Percentiles rank a stretch among this genome's conserved stretches.
Conservation (phyloP, 2,888 invertebrate species). For the Busseola fusca region DNA sequence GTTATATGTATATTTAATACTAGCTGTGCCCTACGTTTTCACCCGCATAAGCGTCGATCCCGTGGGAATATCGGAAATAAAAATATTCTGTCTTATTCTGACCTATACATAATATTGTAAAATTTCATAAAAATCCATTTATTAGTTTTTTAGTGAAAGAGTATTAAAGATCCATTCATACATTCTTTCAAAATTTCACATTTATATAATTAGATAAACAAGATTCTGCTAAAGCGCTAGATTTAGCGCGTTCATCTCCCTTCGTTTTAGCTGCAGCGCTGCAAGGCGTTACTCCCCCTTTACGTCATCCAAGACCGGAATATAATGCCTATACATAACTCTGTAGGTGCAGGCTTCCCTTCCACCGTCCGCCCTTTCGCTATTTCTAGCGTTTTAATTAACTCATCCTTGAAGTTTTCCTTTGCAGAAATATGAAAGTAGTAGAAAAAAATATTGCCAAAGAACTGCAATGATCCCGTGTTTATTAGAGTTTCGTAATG, state of each 20-base stretch:
- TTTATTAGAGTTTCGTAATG: not conserved
- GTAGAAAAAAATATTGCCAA: not conserved
- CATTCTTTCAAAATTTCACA: no score
- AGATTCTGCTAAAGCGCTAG: not conserved
- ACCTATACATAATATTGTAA: no score
- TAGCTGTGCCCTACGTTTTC: no score
- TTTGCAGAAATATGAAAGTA: not conserved
- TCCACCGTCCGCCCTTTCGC: not conserved
- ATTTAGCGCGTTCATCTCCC: not conserved
- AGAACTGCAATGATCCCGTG: not conserved
- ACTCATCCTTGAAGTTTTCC: not conserved
- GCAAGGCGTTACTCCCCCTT: not conserved
- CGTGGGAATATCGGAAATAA: no score
- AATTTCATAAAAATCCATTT: no score
- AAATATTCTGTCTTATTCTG: no score
- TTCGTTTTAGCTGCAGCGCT: not conserved
- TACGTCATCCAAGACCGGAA: conserved; percentile 14
- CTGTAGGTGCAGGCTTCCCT: not conserved
- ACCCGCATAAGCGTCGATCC: no score
- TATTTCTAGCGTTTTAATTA: conserved; percentile 24
- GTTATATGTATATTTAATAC: no score
- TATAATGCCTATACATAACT: not conserved
- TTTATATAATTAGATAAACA: no score
- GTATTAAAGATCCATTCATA: no score
- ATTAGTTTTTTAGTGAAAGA: no score